phyloP scores from a whole-genome alignment of 2,888 invertebrate species.

The Sicus ferrugineus region DNA sequence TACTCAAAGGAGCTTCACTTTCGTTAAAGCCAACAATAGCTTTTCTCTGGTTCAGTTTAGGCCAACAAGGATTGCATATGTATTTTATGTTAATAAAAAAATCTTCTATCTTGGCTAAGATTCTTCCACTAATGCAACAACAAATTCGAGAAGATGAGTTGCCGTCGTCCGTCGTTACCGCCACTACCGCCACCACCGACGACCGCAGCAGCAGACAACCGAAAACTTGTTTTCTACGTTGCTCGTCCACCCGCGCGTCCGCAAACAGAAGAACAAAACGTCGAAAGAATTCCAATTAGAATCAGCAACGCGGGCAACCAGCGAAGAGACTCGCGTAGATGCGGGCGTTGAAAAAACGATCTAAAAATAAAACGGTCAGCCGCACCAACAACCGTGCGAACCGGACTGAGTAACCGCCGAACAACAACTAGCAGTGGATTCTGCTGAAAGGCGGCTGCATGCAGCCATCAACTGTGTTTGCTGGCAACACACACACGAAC shows the following conservation, averaged over 20 bases:
- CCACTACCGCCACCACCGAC: background rate
- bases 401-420: slow-evolving; percentile 45
- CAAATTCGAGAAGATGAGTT: too few species aligned
- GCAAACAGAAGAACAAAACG: background rate
- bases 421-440: slow-evolving; percentile 43
- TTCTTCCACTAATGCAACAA: too few species aligned
- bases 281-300: slow-evolving; percentile 2
- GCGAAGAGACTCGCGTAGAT: slow-evolving; percentile 35
- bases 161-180: background rate
- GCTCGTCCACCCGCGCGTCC: too few species aligned
- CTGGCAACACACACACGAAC: slow-evolving; percentile 11
- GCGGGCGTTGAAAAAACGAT: slow-evolving; percentile 36
- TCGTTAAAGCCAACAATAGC: background rate
- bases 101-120: too few species aligned
- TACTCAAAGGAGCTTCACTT: slow-evolving; percentile 4
- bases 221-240: background rate
- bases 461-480: slow-evolving; percentile 9
- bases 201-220: too few species aligned
- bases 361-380: slow-evolving; percentile 35
- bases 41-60: too few species aligned
- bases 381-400: slow-evolving; percentile 38
- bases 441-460: slow-evolving; percentile 18
- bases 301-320: slow-evolving; percentile 23
- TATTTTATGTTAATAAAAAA: too few species aligned
- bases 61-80: too few species aligned